Conservation (phyloP, 1,140 invertebrate genomes). For the Brachionus manjavacas region DNA sequence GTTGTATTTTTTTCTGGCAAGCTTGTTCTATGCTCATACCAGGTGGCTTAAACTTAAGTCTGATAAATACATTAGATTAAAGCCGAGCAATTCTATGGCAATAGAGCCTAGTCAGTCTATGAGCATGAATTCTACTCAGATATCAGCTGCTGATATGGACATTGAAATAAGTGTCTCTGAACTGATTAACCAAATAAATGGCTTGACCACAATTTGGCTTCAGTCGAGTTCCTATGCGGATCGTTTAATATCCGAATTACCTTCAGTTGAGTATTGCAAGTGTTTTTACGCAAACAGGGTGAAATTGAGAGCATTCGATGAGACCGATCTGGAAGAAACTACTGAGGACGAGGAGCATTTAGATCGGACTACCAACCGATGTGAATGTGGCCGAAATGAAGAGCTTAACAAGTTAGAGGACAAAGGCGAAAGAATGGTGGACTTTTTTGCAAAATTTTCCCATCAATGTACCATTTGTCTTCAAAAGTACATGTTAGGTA, state of each 20-base stretch:
- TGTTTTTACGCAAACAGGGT: conserved; percentile 15
- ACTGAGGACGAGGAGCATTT: not conserved
- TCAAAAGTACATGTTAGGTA: conserved; percentile 21
- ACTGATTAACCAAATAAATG: conserved; percentile 41
- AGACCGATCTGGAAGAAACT: conserved; percentile 29
- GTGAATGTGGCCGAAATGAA: conserved; percentile 37
- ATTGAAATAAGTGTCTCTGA: conserved; percentile 36
- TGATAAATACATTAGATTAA: not conserved
- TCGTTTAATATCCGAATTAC: conserved; percentile 1
- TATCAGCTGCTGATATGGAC: not conserved
- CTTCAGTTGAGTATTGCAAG: conserved; percentile 28
- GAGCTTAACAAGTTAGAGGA: not conserved
- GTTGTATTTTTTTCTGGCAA: not conserved
- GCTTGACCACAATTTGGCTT: conserved; percentile 34
- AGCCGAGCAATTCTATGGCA: not conserved
- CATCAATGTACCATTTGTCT: conserved; percentile 36
- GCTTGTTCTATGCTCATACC: not conserved
- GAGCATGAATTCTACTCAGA: not conserved
- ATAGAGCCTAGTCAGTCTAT: not conserved
- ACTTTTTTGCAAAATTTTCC: conserved; percentile 19
- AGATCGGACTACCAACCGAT: not conserved
- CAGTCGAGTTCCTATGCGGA: conserved; percentile 25
- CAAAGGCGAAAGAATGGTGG: not conserved
- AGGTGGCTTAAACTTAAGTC: not conserved
- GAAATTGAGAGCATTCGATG: not conserved